Conservation (phyloP, 2,888 invertebrate genomes). For the Tineola bisselliella region DNA sequence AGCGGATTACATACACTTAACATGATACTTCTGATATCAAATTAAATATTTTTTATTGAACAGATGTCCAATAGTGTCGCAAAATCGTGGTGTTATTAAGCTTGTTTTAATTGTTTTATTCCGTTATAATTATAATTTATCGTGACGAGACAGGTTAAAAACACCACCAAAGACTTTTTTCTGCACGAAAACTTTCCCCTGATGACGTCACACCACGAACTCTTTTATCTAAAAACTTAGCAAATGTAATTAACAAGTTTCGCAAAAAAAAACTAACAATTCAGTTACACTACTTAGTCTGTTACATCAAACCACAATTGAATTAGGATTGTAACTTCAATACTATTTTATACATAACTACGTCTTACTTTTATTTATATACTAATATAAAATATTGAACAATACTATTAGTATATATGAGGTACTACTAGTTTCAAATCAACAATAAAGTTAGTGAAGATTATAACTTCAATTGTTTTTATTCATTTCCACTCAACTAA, state of each 20-base stretch:
- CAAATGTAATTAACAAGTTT: constrained; percentile 4
- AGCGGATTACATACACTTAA: constrained; percentile 9
- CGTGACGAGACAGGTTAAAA: too few species aligned
- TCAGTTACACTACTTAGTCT: not conserved
- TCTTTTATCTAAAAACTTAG: not conserved
- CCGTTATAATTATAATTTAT: too few species aligned
- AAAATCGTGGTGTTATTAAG: too few species aligned
- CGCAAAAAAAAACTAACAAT: not conserved
- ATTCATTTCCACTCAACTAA: too few species aligned
- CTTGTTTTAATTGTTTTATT: too few species aligned
- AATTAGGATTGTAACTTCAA: not conserved
- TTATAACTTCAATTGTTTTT: too few species aligned
- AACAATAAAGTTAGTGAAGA: too few species aligned
- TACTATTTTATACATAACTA: not conserved
- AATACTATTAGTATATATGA: too few species aligned
- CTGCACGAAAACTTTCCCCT: not conserved
- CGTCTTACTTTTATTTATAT: not conserved
- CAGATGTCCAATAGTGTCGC: not conserved
- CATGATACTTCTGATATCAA: constrained; percentile 1
- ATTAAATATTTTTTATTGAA: not conserved
- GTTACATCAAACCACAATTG: not conserved
- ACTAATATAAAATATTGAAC: too few species aligned
- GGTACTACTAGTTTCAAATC: too few species aligned
- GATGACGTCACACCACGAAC: not conserved
- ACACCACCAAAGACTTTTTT: not conserved